phyloP scores from a whole-genome alignment of 1,140 invertebrate genomes.

The Formica exsecta region DNA sequence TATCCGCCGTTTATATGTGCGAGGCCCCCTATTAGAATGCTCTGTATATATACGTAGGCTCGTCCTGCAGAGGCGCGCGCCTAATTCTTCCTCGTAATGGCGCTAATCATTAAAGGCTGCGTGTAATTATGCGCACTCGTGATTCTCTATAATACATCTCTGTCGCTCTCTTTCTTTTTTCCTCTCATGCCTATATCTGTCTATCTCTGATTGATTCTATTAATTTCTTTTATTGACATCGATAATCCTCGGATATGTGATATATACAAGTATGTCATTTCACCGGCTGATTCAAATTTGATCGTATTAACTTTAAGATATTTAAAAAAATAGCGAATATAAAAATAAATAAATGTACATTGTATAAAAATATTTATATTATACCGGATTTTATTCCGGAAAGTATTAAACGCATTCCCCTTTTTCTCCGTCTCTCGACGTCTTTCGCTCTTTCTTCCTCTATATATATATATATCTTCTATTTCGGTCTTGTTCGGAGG shows the following conservation, averaged over 20 bases:
- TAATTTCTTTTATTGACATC: neutral
- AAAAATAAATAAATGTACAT: neutral
- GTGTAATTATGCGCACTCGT: slow-evolving; percentile 64
- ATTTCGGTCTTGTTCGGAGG: slow-evolving; percentile 33
- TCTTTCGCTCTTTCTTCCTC: neutral
- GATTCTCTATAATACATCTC: slow-evolving; percentile 51
- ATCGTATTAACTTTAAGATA: neutral
- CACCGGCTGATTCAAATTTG: neutral
- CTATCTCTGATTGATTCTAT: neutral
- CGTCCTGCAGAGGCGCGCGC: slow-evolving; percentile 54
- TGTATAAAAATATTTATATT: neutral
- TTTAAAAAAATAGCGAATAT: neutral
- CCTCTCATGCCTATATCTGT: neutral
- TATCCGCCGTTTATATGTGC: slow-evolving; percentile 84
- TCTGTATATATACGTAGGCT: slow-evolving; percentile 35
- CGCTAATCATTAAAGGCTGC: slow-evolving; percentile 75
- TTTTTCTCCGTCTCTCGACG: neutral
- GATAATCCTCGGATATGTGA: neutral
- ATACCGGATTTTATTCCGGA: slow-evolving; percentile 15
- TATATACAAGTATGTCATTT: neutral
- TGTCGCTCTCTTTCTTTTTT: neutral
- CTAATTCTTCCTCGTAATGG: slow-evolving; percentile 76
- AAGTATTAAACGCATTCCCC: slow-evolving; percentile 17
- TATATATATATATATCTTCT: neutral
- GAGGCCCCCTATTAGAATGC: slow-evolving; percentile 71